Percentiles rank a stretch among this genome's conserved stretches.
These are phyloP conservation scores for Tipula unca DNA, from an alignment of 2,888 invertebrate species.

Conservation along the genomic window DNA sequence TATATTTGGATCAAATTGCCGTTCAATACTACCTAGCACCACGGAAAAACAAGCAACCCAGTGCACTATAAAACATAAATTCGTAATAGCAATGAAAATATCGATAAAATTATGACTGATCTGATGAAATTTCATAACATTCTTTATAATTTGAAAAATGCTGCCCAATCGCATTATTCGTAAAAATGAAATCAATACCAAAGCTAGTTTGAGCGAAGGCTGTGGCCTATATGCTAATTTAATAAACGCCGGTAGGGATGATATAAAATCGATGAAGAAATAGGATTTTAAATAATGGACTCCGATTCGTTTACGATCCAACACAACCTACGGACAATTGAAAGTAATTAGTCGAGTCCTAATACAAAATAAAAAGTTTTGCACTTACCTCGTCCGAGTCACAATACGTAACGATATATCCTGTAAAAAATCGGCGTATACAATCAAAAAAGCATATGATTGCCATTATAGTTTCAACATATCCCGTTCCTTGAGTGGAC, in stretches of 20 bases:
- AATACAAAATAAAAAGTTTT: too few relatives aligned
- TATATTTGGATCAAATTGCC: background rate
- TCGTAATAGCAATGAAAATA: background rate
- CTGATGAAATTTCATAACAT: background rate
- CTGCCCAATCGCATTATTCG: background rate
- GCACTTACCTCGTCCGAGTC: background rate
- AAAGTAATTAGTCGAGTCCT: too few relatives aligned
- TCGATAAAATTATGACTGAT: background rate
- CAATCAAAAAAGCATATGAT: background rate
- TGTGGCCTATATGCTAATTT: background rate
- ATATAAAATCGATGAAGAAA: background rate
- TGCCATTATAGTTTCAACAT: background rate
- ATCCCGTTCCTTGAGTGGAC: background rate
- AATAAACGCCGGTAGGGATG: background rate
- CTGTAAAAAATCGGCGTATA: background rate
- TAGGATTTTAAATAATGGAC: background rate
- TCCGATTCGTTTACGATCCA: background rate
- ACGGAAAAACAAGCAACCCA: background rate
- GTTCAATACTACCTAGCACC: background rate
- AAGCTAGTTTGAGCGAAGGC: background rate
- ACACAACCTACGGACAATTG: background rate
- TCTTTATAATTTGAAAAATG: background rate
- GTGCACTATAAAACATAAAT: background rate
- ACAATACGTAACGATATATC: background rate
- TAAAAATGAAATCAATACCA: background rate